Conservation (phyloP, 1,140 invertebrate genomes). For the Leptoteleia sp. region DNA sequence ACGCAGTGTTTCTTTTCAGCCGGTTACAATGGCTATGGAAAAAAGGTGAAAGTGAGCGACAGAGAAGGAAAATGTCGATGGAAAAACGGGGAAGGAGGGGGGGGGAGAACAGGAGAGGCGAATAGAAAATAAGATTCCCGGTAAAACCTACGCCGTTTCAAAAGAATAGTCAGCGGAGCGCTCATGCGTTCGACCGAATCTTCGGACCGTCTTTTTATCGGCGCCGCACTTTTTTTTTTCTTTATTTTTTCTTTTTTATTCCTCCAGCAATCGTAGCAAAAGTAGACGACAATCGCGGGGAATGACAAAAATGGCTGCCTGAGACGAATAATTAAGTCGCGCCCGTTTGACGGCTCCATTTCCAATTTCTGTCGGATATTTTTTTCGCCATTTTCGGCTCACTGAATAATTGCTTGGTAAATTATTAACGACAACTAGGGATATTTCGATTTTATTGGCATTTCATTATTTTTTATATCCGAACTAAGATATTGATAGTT, state of each 20-base stretch:
- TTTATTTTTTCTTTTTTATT: conserved; percentile 19
- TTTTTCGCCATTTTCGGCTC: too few relatives aligned
- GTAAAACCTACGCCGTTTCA: conserved; percentile 49
- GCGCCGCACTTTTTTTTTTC: too few relatives aligned
- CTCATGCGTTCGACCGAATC: conserved; percentile 70
- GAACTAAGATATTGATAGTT: too few relatives aligned
- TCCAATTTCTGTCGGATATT: too few relatives aligned
- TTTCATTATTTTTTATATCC: too few relatives aligned
- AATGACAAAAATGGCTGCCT: neutral
- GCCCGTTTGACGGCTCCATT: too few relatives aligned
- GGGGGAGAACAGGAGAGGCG: conserved; percentile 25
- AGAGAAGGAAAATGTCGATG: conserved; percentile 37
- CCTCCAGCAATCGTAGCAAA: neutral
- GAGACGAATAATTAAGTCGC: neutral
- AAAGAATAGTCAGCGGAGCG: conserved; percentile 64
- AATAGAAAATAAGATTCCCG: conserved; percentile 61
- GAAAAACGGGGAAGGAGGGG: conserved; percentile 29
- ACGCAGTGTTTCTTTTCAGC: conserved; percentile 34
- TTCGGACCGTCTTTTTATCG: conserved; percentile 55
- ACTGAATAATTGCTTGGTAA: too few relatives aligned
- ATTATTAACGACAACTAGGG: too few relatives aligned
- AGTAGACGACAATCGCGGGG: neutral
- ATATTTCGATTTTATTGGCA: too few relatives aligned
- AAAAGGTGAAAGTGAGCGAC: conserved; percentile 61
- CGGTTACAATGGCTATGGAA: conserved; percentile 50